phyloP scores from a whole-genome alignment of 2,888 invertebrate species.

The Pogonocherus hispidulus region DNA sequence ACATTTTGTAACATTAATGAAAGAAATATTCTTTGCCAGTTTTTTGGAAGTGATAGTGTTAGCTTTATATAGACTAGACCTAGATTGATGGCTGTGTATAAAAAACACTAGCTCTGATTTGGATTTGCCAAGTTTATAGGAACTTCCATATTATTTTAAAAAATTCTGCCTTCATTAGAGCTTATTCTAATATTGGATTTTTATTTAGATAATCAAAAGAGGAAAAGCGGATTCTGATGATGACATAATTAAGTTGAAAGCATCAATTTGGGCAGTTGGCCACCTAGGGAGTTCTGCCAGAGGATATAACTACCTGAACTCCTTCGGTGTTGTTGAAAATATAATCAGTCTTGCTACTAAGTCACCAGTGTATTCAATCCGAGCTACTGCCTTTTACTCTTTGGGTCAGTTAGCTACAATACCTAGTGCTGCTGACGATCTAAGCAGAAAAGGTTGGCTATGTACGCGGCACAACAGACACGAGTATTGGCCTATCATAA shows the following conservation, averaged over 20 bases:
- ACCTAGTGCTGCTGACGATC: conserved; percentile 83
- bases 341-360: conserved; percentile 81
- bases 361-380: conserved; percentile 87
- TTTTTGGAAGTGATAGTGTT: too few relatives aligned
- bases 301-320: conserved; percentile 81
- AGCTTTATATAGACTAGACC: too few relatives aligned
- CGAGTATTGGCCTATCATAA: conserved; percentile 82
- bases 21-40: too few relatives aligned
- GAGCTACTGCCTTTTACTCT: conserved; percentile 91
- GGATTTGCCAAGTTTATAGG: too few relatives aligned
- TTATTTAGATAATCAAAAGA: conserved; percentile 62
- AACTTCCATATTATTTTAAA: too few relatives aligned
- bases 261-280: conserved; percentile 91
- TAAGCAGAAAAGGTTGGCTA: conserved; percentile 81
- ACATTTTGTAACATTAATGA: too few relatives aligned
- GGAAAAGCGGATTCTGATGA: conserved; percentile 76
- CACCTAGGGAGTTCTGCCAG: conserved; percentile 84
- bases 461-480: conserved; percentile 81
- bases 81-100: too few relatives aligned
- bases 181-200: conserved; percentile 43
- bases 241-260: conserved; percentile 84
- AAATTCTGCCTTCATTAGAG: too few relatives aligned
- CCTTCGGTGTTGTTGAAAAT: conserved; percentile 67
- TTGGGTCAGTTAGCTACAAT: conserved; percentile 90
- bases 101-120: too few relatives aligned